Evolutionary conservation across 2,797 vertebrate species (phyloP).

Genomic region (Lerista edwardsae): DNA sequence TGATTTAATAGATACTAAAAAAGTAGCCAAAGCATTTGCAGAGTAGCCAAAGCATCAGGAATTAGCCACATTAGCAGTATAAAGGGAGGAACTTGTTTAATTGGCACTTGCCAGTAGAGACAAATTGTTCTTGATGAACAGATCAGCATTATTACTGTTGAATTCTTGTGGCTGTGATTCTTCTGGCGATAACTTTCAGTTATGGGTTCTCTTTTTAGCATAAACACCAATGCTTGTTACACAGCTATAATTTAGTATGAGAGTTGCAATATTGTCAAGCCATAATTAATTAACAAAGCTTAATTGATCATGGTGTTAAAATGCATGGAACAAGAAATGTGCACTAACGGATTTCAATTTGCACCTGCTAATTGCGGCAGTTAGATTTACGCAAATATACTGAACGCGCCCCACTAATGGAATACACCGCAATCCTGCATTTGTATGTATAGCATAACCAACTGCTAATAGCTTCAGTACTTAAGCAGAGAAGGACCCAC

Average conservation of each 20-base stretch:
- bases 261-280: slow-evolving; percentile 38
- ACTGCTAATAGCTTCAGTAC: slow-evolving; percentile 20
- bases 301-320: slow-evolving; percentile 39
- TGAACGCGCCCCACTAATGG: slow-evolving; percentile 11
- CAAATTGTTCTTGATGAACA: slow-evolving; percentile 8
- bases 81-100: slow-evolving; percentile 32
- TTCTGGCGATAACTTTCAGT: slow-evolving; percentile 25
- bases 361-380: slow-evolving; percentile 27
- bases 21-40: background rate
- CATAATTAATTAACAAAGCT: slow-evolving; percentile 40
- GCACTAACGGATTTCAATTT: slow-evolving; percentile 37
- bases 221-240: slow-evolving; percentile 36
- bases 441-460: background rate
- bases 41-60: slow-evolving; percentile 16
- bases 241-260: slow-evolving; percentile 24
- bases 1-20: background rate
- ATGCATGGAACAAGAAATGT: slow-evolving; percentile 33
- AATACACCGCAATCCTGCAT: background rate
- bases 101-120: background rate
- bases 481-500: slow-evolving; percentile 8
- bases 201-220: slow-evolving; percentile 30
- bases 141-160: slow-evolving; percentile 23
- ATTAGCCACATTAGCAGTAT: slow-evolving; percentile 28
- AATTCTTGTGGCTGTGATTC: slow-evolving; percentile 8
- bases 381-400: slow-evolving; percentile 33